Evolutionary conservation across 2,113 vertebrate genomes (phyloP), one percentile per base, ranked within the genome.

Genomic region (Cyanoramphus novaezelandiae): DNA sequence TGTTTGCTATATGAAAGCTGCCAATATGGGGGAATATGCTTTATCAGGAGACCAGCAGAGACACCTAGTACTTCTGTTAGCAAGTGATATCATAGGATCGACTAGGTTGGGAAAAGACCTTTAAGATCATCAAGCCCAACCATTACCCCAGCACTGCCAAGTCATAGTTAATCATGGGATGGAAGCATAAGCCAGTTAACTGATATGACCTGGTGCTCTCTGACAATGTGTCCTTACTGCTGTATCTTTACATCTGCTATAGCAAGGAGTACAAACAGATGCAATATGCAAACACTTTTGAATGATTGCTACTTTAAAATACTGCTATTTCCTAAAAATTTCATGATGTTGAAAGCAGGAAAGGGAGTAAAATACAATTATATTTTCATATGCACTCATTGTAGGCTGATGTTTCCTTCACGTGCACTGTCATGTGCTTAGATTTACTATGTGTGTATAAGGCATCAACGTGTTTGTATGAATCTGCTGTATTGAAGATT

Each of bases 151-250:
- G 39, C 39, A 39, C 39, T 39, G 39, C 39, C 39, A 39, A 39
- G 39, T 39, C 39, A 39, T 88, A 60, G 33, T 88, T 95, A 94
- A 88, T 90, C 25, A 60, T 37, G 47, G 75, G 33, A 82, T 80
- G 81, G 74, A 91, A 89, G 28, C 64, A 55, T 94, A 75, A 79
- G 37, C 31, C 33, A 57, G 37, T 82, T 92, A 92, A 87, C 84
- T 92, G 64, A 87, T 95, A 86, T 84, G 57, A 79, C 46, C 53
- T 89, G 60, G 21, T 93, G 65, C 87, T 93, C 64, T 89, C 76
- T 95, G 74, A 41, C 62, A 83, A 5, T 0, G 2, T 86, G 13
- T 94, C 52, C 67, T 87, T 39, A 43, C 47, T 14, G 7, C 52
- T 76, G 5, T 81, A 3, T 76, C 69, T 93, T 95, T 90, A 62